Evolutionary conservation across 2,888 invertebrate genomes (phyloP).

Genomic region (Agrochola macilenta): DNA sequence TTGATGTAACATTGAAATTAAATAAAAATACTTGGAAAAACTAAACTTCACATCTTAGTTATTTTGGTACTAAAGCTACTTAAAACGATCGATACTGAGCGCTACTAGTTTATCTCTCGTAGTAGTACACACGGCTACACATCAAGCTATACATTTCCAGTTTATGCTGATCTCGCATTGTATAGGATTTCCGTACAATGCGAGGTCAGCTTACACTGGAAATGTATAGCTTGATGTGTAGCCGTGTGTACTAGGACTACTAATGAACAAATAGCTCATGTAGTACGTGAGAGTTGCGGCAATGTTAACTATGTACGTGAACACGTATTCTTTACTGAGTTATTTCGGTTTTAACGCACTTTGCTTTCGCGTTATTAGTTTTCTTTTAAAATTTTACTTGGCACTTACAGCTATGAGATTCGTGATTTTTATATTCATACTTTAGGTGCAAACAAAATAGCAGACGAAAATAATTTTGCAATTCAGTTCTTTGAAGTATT

Average conservation of each 20-base stretch:
- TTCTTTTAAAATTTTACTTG: slow-evolving; percentile 31
- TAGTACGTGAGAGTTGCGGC: slow-evolving; percentile 38
- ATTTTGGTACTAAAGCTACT: slow-evolving; percentile 2
- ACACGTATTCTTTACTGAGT: slow-evolving; percentile 47
- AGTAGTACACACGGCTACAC: no score
- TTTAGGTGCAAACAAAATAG: not conserved
- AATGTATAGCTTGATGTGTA: no score
- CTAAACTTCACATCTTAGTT: not conserved
- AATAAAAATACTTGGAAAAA: not conserved
- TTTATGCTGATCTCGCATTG: no score
- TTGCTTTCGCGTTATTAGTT: slow-evolving; percentile 37
- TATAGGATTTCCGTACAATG: no score
- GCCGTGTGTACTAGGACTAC: slow-evolving; percentile 35
- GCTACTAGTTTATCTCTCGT: slow-evolving; percentile 40
- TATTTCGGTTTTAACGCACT: slow-evolving; percentile 50
- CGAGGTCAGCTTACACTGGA: no score
- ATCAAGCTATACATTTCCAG: no score
- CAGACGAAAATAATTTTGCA: not conserved
- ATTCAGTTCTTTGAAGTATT: not conserved
- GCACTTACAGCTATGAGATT: slow-evolving; percentile 9
- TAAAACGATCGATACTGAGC: slow-evolving; percentile 12
- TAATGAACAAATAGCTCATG: slow-evolving; percentile 59
- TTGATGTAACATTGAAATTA: not conserved
- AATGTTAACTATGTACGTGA: slow-evolving; percentile 44
- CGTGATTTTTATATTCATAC: slow-evolving; percentile 11